These are phyloP conservation scores for Ethmia dodecea DNA, from an alignment of 2,888 invertebrate species.

Conservation along the genomic window DNA sequence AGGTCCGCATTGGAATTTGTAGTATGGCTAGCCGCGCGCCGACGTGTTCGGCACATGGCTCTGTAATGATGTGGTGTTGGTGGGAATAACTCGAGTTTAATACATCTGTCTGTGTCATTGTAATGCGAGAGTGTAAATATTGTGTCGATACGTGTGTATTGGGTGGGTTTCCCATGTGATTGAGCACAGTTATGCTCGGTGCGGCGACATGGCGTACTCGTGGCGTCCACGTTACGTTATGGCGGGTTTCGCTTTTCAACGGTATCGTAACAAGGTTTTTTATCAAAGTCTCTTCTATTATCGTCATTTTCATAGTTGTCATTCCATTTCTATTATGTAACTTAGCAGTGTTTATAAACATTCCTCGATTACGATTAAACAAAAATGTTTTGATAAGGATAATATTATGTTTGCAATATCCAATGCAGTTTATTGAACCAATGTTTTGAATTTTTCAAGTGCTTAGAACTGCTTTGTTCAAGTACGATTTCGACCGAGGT, in stretches of 20 bases:
- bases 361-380: slow-evolving; percentile 8
- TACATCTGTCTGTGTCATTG: slow-evolving; percentile 36
- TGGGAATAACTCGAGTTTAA: slow-evolving; percentile 51
- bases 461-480: slow-evolving; percentile 52
- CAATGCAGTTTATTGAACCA: slow-evolving; percentile 25
- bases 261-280: slow-evolving; percentile 17
- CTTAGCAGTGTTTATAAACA: slow-evolving; percentile 19
- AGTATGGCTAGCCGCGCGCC: slow-evolving; percentile 63
- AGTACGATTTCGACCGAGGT: slow-evolving; percentile 62
- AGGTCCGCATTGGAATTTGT: slow-evolving; percentile 74
- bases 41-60: slow-evolving; percentile 74
- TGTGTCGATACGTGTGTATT: slow-evolving; percentile 17
- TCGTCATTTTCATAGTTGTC: slow-evolving; percentile 2
- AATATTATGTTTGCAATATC: slow-evolving; percentile 21
- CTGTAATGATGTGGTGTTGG: slow-evolving; percentile 63
- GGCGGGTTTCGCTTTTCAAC: slow-evolving; percentile 50
- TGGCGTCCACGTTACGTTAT: slow-evolving; percentile 68
- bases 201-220: slow-evolving; percentile 49
- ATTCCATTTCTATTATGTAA: slow-evolving; percentile 5
- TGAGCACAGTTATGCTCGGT: slow-evolving; percentile 21
- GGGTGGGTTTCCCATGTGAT: slow-evolving; percentile 18
- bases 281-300: no score
- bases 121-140: slow-evolving; percentile 49
- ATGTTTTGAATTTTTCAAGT: slow-evolving; percentile 34
- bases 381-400: slow-evolving; percentile 25